These are phyloP conservation scores for Lepeophtheirus nordmannii DNA, from an alignment of 2,888 invertebrate genomes.

Conservation along the genomic window DNA sequence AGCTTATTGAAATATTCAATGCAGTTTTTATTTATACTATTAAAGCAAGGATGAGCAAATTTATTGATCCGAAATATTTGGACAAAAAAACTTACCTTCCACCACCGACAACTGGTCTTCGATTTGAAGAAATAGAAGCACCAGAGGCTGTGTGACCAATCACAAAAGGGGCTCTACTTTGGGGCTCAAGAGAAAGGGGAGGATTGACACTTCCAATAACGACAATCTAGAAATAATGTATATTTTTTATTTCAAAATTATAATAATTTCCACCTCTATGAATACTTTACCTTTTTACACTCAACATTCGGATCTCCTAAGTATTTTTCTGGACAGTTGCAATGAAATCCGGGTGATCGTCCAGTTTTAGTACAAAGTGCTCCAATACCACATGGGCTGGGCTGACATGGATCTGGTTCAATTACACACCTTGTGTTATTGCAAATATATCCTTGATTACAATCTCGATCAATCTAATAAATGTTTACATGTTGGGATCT, in stretches of 20 bases:
- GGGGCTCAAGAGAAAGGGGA: background rate
- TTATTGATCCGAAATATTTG: too few relatives aligned
- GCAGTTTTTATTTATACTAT: too few relatives aligned
- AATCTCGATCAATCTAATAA: background rate
- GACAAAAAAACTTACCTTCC: background rate
- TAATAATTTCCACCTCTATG: too few relatives aligned
- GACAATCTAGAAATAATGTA: background rate
- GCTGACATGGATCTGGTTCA: background rate
- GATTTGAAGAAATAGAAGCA: background rate
- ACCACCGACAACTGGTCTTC: background rate
- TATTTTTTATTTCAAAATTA: too few relatives aligned
- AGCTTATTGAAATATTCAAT: too few relatives aligned
- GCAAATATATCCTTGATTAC: background rate
- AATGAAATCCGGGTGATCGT: background rate
- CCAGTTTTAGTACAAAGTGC: background rate
- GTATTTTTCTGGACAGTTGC: background rate
- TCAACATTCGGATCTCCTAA: background rate
- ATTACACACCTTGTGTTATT: background rate
- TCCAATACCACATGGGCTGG: background rate
- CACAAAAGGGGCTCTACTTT: background rate
- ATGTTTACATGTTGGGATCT: background rate
- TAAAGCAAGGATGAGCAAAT: too few relatives aligned
- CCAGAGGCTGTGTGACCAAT: background rate
- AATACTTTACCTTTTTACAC: background rate
- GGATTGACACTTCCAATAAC: slow-evolving; percentile 1